Conservation (phyloP, 2,888 invertebrate species). For the Nematopogon swammerdamellus region DNA sequence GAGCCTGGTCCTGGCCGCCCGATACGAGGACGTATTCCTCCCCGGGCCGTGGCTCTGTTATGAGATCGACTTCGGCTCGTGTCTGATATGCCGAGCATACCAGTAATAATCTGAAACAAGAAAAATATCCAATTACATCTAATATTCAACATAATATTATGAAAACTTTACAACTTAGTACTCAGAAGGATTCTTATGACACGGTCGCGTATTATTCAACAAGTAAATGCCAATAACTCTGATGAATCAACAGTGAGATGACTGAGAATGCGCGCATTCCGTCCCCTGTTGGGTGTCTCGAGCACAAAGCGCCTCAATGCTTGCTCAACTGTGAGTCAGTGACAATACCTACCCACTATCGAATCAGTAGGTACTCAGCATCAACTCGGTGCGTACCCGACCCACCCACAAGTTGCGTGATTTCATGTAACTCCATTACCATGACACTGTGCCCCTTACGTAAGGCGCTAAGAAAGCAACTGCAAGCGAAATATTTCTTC, state of each 20-base stretch:
- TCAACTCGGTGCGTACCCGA: not conserved
- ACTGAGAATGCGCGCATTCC: not conserved
- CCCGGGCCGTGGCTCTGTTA: conserved; percentile 62
- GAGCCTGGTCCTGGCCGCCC: conserved; percentile 44
- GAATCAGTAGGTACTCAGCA: no score
- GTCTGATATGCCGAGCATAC: conserved; percentile 39
- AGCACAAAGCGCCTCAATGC: not conserved
- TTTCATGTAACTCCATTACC: not conserved
- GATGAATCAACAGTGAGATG: not conserved
- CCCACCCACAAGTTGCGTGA: not conserved
- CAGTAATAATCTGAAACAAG: conserved; percentile 51
- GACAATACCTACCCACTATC: not conserved
- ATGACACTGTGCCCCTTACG: no score
- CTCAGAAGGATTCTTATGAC: no score
- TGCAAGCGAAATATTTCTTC: no score
- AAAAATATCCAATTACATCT: not conserved
- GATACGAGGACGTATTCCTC: conserved; percentile 66
- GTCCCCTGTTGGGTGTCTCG: not conserved
- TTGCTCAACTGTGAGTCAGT: not conserved
- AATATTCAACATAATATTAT: no score
- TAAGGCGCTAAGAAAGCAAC: no score
- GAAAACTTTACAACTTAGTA: no score
- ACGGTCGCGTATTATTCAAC: no score
- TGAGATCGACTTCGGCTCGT: conserved; percentile 55
- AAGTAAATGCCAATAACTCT: not conserved